Conservation (phyloP, 2,888 invertebrate genomes). For the Parasteatoda lunata region DNA sequence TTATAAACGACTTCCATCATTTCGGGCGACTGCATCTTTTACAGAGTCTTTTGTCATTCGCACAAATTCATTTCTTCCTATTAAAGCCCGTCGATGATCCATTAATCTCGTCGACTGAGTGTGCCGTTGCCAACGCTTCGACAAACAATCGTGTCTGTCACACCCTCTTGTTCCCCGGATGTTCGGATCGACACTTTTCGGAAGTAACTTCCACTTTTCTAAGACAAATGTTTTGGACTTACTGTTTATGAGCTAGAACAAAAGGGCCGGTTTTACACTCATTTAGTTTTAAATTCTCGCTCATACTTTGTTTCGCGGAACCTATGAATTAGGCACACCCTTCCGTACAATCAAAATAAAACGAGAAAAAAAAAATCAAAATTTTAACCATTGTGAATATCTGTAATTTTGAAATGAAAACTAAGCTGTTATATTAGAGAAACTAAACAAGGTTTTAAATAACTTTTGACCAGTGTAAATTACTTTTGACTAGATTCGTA, state of each 20-base stretch:
- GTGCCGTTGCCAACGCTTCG: constrained; percentile 43
- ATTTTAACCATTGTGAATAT: too few relatives aligned
- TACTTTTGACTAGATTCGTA: too few relatives aligned
- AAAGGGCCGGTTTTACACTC: neutral
- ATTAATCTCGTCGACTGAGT: constrained; percentile 55
- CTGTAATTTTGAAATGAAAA: too few relatives aligned
- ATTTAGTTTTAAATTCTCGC: neutral
- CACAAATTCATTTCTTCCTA: constrained; percentile 45
- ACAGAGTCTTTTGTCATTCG: constrained; percentile 32
- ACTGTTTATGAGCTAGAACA: constrained; percentile 26
- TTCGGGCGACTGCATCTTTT: constrained; percentile 36
- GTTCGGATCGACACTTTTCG: constrained; percentile 17
- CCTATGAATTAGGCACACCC: too few relatives aligned
- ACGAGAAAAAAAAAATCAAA: too few relatives aligned
- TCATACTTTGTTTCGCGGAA: too few relatives aligned
- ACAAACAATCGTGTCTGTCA: constrained; percentile 50
- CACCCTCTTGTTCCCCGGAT: constrained; percentile 6
- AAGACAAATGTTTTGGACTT: constrained; percentile 35
- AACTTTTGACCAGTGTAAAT: too few relatives aligned
- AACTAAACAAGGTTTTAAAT: too few relatives aligned
- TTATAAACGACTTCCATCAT: constrained; percentile 44
- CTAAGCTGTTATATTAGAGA: too few relatives aligned
- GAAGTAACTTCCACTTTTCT: constrained; percentile 29
- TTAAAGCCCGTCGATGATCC: constrained; percentile 34
- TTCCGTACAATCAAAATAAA: too few relatives aligned